Evolutionary conservation across 2,797 vertebrate species (phyloP), one percentile per base, ranked within the genome.

Genomic region (Myotis planiceps): DNA sequence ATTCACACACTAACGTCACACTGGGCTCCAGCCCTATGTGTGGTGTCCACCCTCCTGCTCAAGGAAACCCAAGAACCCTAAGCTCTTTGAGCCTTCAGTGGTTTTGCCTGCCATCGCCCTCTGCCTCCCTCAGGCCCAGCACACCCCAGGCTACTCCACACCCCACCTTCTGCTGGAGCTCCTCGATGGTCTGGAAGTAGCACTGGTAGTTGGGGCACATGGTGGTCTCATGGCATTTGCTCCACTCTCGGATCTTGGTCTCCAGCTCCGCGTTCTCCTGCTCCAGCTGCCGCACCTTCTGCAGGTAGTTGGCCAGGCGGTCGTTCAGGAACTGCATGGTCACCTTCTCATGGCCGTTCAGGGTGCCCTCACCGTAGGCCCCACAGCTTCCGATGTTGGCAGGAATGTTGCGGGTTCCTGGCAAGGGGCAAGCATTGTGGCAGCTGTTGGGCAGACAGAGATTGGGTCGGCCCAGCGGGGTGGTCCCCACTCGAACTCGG

Each of bases 291-390:
- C 98, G 98, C 74, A 99, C 99, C 97, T 99, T 99, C 1, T 99
- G 99, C 98, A 99, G 98, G 98, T 99, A 99, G 97, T 66, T 97
- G 74, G 99, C 99, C 98, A 99, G 98, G 6, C 99, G 99, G 94
- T 99, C 98, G 0, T 99, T 99, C 97, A 99, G 98, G 97, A 99
- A 99, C 98, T 99, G 99, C 99, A 99, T 99, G 98, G 99, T 99
- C 97, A 99, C 98, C 98, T 99, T 99, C 98, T 99, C 99, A 0
- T 98, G 97, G 63, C 97, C 98, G 2, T 98, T 89, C 1, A 97
- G 27, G 93, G 96, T 96, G 1, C 97, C 97, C 27, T 21, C 92
- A 0, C 96, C 55, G 0, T 29, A 93, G 68, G 29, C 13, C 9
- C 74, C 58, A 2, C 76, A 94, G 69, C 27, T 83, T 5, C 91